These are phyloP conservation scores for Autographa pulchrina DNA, from an alignment of 2,888 invertebrate genomes.

Conservation along the genomic window DNA sequence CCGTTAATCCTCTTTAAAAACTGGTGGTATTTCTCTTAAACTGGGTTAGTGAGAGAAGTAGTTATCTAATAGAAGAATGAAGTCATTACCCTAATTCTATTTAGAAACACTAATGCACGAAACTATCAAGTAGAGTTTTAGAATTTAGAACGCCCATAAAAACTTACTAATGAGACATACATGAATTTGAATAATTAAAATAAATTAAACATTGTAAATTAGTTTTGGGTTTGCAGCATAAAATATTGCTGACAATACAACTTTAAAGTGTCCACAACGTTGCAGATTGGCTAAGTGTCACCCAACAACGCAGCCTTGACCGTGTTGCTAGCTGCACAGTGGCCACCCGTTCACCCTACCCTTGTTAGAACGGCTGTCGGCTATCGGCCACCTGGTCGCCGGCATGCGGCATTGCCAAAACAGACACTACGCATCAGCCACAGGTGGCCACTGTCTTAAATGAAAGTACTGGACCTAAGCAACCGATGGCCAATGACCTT, in stretches of 20 bases:
- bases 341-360: constrained; percentile 29
- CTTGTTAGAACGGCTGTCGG: background rate
- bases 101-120: constrained; percentile 28
- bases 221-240: background rate
- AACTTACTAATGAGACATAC: background rate
- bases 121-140: constrained; percentile 25
- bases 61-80: background rate
- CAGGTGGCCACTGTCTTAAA: constrained; percentile 29
- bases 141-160: constrained; percentile 5
- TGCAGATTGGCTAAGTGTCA: constrained; percentile 3
- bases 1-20: constrained; percentile 26
- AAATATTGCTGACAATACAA: background rate
- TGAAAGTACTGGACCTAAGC: constrained; percentile 28
- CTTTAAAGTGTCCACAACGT: background rate
- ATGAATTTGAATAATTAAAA: background rate
- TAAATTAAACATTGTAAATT: no score
- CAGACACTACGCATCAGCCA: background rate
- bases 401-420: background rate
- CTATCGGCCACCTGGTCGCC: constrained; percentile 3
- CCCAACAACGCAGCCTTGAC: constrained; percentile 59
- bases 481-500: constrained; percentile 20
- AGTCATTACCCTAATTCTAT: constrained; percentile 19
- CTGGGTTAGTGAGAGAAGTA: background rate
- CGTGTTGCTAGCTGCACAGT: constrained; percentile 60
- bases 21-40: background rate